Base-by-base conservation (phyloP, 2,888 invertebrate species). In the Hydriomena furcata region DNA sequence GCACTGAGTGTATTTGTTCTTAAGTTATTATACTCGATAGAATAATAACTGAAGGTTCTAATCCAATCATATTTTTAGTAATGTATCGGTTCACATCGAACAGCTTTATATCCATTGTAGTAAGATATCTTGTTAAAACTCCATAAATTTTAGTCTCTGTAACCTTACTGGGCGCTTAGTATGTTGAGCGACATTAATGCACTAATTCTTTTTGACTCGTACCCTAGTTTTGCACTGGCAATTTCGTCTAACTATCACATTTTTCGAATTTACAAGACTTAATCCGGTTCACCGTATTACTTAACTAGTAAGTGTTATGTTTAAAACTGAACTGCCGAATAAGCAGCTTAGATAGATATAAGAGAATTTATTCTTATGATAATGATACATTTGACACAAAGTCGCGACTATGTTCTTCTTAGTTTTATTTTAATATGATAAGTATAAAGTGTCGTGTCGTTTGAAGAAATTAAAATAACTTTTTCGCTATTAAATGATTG, bases 1-100 rank as follows among this genome's bases (percentile, higher is more conserved):
- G 76, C 77, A 78, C 78, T 77, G 78, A 77, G 77, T 79, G 71
- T 71, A 66, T 68, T 66, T 63, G 61, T 71, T 75, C 35, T 43
- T 75, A 71, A 71, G 68, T 64, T 61, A 65, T 64, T 46, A 46
- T 63, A 65, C 23, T 17, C 28, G 30, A 20, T 20, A 35, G 13
- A 20, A 52, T 12, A n/a, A 41, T 64, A 63, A 62, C 37, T 35
- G 67, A 67, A 64, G 61, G 58, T 60, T 46, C 30, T 66, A 60
- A 50, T 40, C 49, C 28, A 56, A 59, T 57, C 49, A 48, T 44
- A 61, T 52, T 50, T 59, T 48, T 61, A 36, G 21, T 41, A 61
- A 58, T 53, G 55, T n/a, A n/a, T 52, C 49, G 61, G 60, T 64
- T 68, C 63, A 53, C 49, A 62, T 66, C 56, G 41, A 63, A 24